phyloP scores from a whole-genome alignment of 1,140 invertebrate genomes.

The Heliconius himera region DNA sequence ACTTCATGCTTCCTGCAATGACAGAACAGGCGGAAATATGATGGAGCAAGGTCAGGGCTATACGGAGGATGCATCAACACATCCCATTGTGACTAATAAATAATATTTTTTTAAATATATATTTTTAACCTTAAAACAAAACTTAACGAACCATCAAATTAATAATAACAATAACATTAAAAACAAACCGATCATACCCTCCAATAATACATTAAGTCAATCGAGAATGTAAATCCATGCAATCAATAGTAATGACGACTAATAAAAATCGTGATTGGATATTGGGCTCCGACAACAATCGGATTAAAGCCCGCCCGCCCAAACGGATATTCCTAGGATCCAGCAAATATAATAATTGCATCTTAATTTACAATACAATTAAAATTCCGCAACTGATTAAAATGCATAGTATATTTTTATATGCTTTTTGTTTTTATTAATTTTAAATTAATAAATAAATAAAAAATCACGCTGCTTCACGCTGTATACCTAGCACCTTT shows the following conservation, averaged over 20 bases:
- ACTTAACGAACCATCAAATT: neutral
- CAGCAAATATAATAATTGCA: neutral
- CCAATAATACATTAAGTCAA: slow-evolving; percentile 21
- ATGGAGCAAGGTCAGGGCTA: too few species aligned
- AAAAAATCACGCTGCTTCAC: too few species aligned
- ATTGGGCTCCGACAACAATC: slow-evolving; percentile 47
- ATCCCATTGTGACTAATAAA: too few species aligned
- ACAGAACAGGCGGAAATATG: too few species aligned
- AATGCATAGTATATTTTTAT: neutral
- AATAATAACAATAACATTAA: slow-evolving; percentile 9
- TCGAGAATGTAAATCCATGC: slow-evolving; percentile 31
- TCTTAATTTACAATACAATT: slow-evolving; percentile 3
- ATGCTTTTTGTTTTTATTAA: neutral
- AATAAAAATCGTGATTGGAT: slow-evolving; percentile 65
- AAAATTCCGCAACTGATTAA: neutral
- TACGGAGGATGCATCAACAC: too few species aligned
- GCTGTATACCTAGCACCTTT: too few species aligned
- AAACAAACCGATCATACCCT: slow-evolving; percentile 1
- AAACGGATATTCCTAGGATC: slow-evolving; percentile 36
- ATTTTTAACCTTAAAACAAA: neutral
- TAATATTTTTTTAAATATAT: neutral
- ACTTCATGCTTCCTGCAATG: too few species aligned
- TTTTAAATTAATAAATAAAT: too few species aligned
- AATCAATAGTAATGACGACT: slow-evolving; percentile 64
- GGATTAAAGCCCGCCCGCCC: slow-evolving; percentile 51